Evolutionary conservation across 2,888 invertebrate genomes (phyloP).

Genomic region (Argyra leucocephala): DNA sequence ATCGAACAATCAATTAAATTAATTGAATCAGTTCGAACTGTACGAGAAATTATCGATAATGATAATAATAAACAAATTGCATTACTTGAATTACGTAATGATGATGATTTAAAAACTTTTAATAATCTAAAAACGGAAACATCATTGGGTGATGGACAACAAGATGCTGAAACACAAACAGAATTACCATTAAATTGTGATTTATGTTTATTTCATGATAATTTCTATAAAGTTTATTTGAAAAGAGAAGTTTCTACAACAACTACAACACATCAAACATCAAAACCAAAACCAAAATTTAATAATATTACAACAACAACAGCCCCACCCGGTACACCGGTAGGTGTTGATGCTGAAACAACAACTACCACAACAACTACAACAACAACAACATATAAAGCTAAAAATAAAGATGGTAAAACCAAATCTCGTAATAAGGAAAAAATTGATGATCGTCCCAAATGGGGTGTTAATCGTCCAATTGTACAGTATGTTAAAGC

Average conservation of each 20-base stretch:
- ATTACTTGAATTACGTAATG: not conserved
- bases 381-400: slow-evolving; percentile 38
- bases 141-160: not conserved
- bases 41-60: slow-evolving; percentile 14
- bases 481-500: slow-evolving; percentile 77
- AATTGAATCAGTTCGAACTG: slow-evolving; percentile 13
- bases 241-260: slow-evolving; percentile 42
- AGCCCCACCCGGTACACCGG: slow-evolving; percentile 24
- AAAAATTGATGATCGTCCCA: slow-evolving; percentile 54
- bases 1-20: not conserved
- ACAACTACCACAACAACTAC: slow-evolving; percentile 41
- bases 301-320: slow-evolving; percentile 13
- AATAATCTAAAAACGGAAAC: not conserved
- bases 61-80: not conserved
- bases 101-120: not conserved
- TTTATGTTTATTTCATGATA: slow-evolving; percentile 40
- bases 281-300: slow-evolving; percentile 27
- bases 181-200: slow-evolving; percentile 40
- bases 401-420: slow-evolving; percentile 34
- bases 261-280: slow-evolving; percentile 39
- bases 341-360: slow-evolving; percentile 30
- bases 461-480: slow-evolving; percentile 69
- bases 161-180: slow-evolving; percentile 40
- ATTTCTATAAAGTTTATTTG: slow-evolving; percentile 40
- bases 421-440: slow-evolving; percentile 29